Conservation (phyloP, 2,888 invertebrate genomes). For the Pollenia griseotomentosa region DNA sequence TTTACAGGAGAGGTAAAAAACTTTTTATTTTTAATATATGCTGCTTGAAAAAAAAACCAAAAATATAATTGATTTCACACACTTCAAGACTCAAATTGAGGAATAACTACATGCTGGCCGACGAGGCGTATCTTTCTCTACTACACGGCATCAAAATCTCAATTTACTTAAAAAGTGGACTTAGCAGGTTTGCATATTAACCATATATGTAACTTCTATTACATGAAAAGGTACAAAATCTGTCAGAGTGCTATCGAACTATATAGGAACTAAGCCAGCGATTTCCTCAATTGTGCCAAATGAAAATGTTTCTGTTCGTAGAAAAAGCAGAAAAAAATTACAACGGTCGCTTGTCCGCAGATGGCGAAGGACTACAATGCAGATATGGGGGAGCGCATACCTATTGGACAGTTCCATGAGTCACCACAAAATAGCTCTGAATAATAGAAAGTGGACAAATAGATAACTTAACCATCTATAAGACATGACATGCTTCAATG, state of each 20-base stretch:
- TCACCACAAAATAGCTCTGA: slow-evolving; percentile 8
- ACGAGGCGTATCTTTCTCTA: no score
- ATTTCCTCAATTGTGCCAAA: background rate
- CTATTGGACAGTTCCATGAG: slow-evolving; percentile 11
- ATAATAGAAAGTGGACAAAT: background rate
- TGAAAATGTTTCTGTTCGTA: background rate
- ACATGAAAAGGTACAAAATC: background rate
- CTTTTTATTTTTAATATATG: no score
- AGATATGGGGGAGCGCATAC: background rate
- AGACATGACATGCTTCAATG: background rate
- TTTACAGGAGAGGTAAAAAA: no score
- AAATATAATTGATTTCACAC: no score
- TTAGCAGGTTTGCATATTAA: no score
- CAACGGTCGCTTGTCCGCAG: slow-evolving; percentile 1
- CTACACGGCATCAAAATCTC: no score
- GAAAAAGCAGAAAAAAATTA: slow-evolving; percentile 9
- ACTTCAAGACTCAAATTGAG: no score
- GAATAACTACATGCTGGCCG: no score
- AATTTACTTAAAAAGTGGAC: no score
- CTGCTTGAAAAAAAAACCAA: no score
- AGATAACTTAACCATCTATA: no score
- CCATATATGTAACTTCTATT: background rate
- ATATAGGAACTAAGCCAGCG: background rate
- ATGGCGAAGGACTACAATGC: slow-evolving; percentile 6
- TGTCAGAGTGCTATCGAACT: background rate